Conservation (phyloP, 2,113 vertebrate species). For the Apaloderma vittatum region DNA sequence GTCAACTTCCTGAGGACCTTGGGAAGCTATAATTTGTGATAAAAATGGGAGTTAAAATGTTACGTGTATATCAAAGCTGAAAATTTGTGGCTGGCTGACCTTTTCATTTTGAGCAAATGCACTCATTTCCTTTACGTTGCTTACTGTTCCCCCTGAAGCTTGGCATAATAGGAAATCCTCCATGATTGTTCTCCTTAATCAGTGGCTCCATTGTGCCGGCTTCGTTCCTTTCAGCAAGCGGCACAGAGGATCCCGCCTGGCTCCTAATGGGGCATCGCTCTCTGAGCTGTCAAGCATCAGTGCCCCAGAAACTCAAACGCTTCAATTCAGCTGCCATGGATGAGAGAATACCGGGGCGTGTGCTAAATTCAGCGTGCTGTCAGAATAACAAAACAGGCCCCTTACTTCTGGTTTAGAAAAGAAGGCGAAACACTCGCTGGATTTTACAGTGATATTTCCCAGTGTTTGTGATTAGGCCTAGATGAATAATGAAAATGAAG, state of each 20-base stretch:
- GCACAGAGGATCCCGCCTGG: background rate
- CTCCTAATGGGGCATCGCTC: background rate
- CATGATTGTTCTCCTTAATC: conserved; percentile 56
- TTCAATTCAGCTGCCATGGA: background rate
- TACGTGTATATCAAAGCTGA: conserved; percentile 15
- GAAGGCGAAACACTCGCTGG: background rate
- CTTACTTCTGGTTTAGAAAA: background rate
- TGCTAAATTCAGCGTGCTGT: background rate
- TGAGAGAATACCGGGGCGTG: background rate
- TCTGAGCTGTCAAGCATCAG: background rate
- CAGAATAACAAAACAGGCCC: background rate
- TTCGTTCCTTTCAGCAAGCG: background rate
- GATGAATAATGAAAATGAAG: conserved; percentile 48
- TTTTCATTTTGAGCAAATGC: conserved; percentile 59
- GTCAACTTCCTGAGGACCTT: conserved; percentile 60
- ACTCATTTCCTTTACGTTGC: conserved; percentile 62
- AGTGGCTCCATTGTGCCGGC: conserved; percentile 51
- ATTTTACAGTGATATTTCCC: conserved; percentile 37
- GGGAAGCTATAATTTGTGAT: conserved; percentile 52
- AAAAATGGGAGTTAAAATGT: conserved; percentile 56
- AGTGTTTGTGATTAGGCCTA: background rate
- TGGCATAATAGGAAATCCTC: conserved; percentile 63
- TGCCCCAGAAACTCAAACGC: background rate
- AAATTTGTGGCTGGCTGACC: conserved; percentile 42
- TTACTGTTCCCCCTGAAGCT: conserved; percentile 36